Percentiles rank a stretch among this genome's conserved stretches.
phyloP scores from a whole-genome alignment of 2,888 invertebrate species.

The Strigamia maritima region DNA sequence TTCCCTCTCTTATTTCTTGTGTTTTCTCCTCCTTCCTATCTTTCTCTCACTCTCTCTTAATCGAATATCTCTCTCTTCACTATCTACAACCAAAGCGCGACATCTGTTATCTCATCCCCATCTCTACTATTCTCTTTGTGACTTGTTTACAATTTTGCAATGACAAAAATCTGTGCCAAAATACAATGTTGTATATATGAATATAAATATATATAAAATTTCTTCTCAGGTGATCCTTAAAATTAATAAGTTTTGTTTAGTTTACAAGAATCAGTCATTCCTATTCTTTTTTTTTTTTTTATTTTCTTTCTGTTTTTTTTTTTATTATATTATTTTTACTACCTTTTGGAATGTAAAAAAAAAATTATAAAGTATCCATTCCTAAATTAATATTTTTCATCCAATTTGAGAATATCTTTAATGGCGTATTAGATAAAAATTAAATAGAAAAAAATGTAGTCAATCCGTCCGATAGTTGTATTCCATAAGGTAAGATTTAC shows the following conservation, averaged over 20 bases:
- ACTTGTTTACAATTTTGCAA: slow-evolving; percentile 25
- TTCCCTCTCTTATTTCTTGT: slow-evolving; percentile 1
- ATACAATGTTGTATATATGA: slow-evolving; percentile 24
- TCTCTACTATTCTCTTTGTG: slow-evolving; percentile 20
- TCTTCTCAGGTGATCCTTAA: background rate
- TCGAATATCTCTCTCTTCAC: slow-evolving; percentile 11
- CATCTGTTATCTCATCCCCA: slow-evolving; percentile 29
- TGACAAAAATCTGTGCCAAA: slow-evolving; percentile 29
- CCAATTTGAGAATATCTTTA: background rate
- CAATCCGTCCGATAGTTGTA: slow-evolving; percentile 9
- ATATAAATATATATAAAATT: slow-evolving; percentile 29
- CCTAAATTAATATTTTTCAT: background rate
- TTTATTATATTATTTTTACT: background rate
- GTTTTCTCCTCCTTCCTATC: background rate
- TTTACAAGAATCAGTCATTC: background rate
- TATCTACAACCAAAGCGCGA: slow-evolving; percentile 20
- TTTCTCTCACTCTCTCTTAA: slow-evolving; percentile 1
- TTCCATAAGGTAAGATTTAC: background rate
- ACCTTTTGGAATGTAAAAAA: background rate
- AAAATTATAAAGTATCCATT: background rate
- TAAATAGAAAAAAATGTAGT: background rate
- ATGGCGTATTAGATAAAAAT: background rate
- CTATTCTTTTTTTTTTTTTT: background rate
- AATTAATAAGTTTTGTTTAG: background rate
- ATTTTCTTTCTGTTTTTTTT: too few relatives aligned